Conservation (phyloP, 2,113 vertebrate genomes). For the Sinocyclocheilus rhinocerous region DNA sequence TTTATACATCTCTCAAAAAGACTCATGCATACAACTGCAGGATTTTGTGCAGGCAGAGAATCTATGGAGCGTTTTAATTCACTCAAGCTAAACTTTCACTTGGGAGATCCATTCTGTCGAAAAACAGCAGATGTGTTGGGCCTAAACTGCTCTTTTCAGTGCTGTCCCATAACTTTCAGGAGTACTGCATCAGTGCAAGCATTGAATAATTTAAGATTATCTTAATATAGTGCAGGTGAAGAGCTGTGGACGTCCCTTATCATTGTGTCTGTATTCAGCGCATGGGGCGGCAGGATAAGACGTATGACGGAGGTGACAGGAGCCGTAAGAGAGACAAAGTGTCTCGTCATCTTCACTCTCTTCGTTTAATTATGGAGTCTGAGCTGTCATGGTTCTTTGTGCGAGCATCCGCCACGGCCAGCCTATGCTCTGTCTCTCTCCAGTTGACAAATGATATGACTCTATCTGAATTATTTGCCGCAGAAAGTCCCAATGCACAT, state of each 20-base stretch:
- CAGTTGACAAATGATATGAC: conserved; percentile 65
- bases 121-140: not conserved
- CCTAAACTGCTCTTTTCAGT: conserved; percentile 17
- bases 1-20: not conserved
- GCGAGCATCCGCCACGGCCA: conserved; percentile 31
- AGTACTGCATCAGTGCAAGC: not conserved
- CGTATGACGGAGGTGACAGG: conserved; percentile 28
- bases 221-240: conserved; percentile 43
- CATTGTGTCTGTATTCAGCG: conserved; percentile 50
- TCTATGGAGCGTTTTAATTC: not conserved
- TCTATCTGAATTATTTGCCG: conserved; percentile 69
- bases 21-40: not conserved
- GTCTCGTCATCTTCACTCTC: conserved; percentile 34
- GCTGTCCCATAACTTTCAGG: conserved; percentile 35
- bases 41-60: not conserved
- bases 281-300: conserved; percentile 10
- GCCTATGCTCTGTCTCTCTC: conserved; percentile 64
- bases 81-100: not conserved
- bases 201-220: conserved; percentile 50
- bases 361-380: conserved; percentile 57
- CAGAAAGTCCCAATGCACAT: conserved; percentile 60
- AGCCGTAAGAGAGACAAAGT: conserved; percentile 50
- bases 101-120: not conserved
- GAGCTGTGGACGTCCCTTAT: conserved; percentile 39
- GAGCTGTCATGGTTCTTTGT: conserved; percentile 56